Evolutionary conservation across 2,113 vertebrate species (phyloP).

Genomic region (Cavia aperea): DNA sequence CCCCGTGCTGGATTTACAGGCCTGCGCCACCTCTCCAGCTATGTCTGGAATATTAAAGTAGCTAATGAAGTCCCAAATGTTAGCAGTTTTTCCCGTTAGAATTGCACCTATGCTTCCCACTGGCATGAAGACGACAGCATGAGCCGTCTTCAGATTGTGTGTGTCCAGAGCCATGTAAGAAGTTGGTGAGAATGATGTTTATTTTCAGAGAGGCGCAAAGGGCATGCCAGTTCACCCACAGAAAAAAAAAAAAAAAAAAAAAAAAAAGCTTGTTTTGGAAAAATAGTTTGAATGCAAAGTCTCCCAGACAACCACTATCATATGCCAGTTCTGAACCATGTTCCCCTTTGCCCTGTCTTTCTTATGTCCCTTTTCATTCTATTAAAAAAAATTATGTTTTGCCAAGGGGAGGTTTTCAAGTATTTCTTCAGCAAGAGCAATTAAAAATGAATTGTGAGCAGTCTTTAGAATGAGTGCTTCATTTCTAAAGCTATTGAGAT

Average conservation of each 20-base stretch:
- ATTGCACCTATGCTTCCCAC: neutral
- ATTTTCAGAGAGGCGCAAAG: neutral
- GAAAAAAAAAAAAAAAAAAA: neutral
- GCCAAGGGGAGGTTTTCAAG: constrained; percentile 33
- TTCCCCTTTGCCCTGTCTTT: neutral
- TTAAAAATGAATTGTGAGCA: constrained; percentile 49
- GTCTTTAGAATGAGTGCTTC: constrained; percentile 44
- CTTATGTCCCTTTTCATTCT: neutral
- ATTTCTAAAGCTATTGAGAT: constrained; percentile 46
- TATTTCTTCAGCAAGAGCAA: constrained; percentile 44
- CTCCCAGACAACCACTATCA: neutral
- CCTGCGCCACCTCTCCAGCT: accelerated
- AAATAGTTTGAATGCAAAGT: neutral
- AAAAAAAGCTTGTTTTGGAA: neutral
- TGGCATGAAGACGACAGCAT: neutral
- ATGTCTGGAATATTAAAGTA: neutral
- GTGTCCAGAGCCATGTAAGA: neutral
- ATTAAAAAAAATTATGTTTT: neutral
- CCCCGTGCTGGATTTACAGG: neutral
- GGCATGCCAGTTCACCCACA: neutral
- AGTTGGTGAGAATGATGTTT: neutral
- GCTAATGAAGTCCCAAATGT: neutral
- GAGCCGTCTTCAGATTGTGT: neutral
- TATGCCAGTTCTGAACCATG: neutral
- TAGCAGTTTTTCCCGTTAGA: neutral